A percentile compares a stretch with the other conserved stretches of the same genome.
Evolutionary conservation across 64 coral and sea anemone genomes (phyloP).

Genomic region (Astreopora myriophthalma): DNA sequence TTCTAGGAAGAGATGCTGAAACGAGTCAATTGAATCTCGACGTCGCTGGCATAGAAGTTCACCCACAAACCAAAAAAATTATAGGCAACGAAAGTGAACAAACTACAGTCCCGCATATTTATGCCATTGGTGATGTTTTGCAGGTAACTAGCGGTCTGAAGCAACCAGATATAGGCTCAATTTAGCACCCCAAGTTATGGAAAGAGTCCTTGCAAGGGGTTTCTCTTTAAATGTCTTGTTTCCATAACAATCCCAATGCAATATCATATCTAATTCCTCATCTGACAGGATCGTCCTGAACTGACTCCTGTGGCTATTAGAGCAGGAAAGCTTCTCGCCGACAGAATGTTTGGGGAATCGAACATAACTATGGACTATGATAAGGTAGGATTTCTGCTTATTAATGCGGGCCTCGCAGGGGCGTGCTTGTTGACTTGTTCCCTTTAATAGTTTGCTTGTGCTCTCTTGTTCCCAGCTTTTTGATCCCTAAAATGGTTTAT

Average conservation of each 20-base stretch:
- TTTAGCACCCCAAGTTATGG: no score
- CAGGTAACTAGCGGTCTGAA: no score
- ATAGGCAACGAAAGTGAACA: constrained; percentile 69
- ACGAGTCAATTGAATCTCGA: constrained; percentile 69
- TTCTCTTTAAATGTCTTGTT: no score
- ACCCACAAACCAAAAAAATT: constrained; percentile 67
- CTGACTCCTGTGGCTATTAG: constrained; percentile 96
- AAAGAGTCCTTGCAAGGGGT: no score
- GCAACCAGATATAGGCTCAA: no score
- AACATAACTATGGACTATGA: constrained; percentile 83
- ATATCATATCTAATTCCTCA: no score
- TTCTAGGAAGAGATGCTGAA: constrained; percentile 80
- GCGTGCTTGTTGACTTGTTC: no score
- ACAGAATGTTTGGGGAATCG: constrained; percentile 72
- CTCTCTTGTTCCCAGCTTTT: no score
- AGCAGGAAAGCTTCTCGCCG: constrained; percentile 88
- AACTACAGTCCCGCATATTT: constrained; percentile 81
- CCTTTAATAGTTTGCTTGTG: no score
- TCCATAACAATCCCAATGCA: no score
- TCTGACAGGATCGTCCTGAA: constrained; percentile 81
- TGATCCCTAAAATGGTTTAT: no score
- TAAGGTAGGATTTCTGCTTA: constrained; percentile 54
- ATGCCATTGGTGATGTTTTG: constrained; percentile 89
- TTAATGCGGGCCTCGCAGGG: no score
- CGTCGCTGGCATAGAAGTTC: constrained; percentile 74